Conservation (phyloP, 2,888 invertebrate species). For the Chrysodeixis includens region DNA sequence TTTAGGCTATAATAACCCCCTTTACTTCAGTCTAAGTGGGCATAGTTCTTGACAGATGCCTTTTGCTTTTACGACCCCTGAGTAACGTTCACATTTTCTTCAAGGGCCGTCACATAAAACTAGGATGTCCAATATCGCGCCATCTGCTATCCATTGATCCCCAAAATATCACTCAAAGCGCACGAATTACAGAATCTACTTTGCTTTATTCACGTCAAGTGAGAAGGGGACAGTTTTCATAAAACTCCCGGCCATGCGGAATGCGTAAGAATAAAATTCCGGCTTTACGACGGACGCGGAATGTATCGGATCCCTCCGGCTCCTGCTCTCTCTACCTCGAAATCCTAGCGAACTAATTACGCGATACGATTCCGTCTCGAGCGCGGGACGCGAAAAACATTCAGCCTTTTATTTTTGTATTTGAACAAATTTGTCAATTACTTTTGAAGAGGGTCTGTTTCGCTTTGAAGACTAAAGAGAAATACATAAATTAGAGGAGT, state of each 20-base stretch:
- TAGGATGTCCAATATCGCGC: slow-evolving; percentile 82
- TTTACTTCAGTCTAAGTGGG: slow-evolving; percentile 53
- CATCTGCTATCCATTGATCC: slow-evolving; percentile 83
- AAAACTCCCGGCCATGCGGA: slow-evolving; percentile 66
- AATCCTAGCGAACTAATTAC: slow-evolving; percentile 78
- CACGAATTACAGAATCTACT: slow-evolving; percentile 81
- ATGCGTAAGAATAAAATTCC: slow-evolving; percentile 73
- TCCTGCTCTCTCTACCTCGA: slow-evolving; percentile 37
- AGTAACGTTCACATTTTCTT: slow-evolving; percentile 71
- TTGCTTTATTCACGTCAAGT: slow-evolving; percentile 69
- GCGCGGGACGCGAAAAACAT: slow-evolving; percentile 59
- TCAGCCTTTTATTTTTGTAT: slow-evolving; percentile 71
- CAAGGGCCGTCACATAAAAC: slow-evolving; percentile 79
- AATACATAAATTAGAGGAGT: slow-evolving; percentile 78
- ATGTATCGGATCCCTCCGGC: slow-evolving; percentile 66
- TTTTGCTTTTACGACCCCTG: slow-evolving; percentile 78
- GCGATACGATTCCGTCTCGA: slow-evolving; percentile 65
- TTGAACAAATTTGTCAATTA: slow-evolving; percentile 82
- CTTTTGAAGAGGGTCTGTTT: slow-evolving; percentile 73
- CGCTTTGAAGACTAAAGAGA: slow-evolving; percentile 65
- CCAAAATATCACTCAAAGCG: slow-evolving; percentile 80
- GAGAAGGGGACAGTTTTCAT: slow-evolving; percentile 76
- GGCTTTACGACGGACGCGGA: slow-evolving; percentile 71
- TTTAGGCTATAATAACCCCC: slow-evolving; percentile 24
- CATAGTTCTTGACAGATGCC: slow-evolving; percentile 75